Base-by-base conservation (phyloP, 2,797 vertebrate genomes). In the Liparis tanakae region DNA sequence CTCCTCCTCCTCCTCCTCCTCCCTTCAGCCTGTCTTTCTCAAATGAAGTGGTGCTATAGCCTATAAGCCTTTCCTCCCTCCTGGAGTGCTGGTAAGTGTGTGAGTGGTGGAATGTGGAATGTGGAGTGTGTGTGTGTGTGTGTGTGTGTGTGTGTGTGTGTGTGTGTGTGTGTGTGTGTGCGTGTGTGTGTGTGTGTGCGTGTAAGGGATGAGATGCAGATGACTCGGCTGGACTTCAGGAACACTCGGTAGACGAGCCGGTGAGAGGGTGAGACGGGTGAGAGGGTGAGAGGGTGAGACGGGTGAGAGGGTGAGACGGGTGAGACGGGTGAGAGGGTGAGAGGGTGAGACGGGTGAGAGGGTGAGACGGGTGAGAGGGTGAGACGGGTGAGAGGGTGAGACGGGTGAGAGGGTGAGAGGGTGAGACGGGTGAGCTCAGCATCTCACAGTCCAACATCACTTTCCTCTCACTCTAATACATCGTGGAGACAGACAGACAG, bases 181-280 rank as follows among this genome's bases (percentile, higher is more conserved):
- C 3, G 25, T 30, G 25, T 30, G 25, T 3, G 3, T 30, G 25
- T 30, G 25, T 30, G 25, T 30, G 25, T 30, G 25, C n/a, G n/a
- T n/a, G n/a, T n/a, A n/a, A n/a, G 25, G 25, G 25, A 90, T 91
- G 92, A 93, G 87, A 90, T 89, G 87, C 80, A 92, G 91, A 94
- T 90, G 93, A 93, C 88, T 93, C 91, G 91, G 88, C 62, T 61
- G 91, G 88, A 89, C 91, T 89, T 70, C 2, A 91, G 87, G 86
- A 10, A 63, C 78, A 90, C 55, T 79, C 68, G 82, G 87, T 84
- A 87, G 87, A 82, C 92, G 90, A 93, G 82, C 86, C n/a, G n/a
- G 72, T 89, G 89, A 91, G 84, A 57, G 85, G 80, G 85, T 30
- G 25, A 30, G 25, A 30, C 25, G 3, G 2, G 25, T 30, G 3